Evolutionary conservation across 2,888 invertebrate genomes (phyloP).

Genomic region (Brenthis hecate): DNA sequence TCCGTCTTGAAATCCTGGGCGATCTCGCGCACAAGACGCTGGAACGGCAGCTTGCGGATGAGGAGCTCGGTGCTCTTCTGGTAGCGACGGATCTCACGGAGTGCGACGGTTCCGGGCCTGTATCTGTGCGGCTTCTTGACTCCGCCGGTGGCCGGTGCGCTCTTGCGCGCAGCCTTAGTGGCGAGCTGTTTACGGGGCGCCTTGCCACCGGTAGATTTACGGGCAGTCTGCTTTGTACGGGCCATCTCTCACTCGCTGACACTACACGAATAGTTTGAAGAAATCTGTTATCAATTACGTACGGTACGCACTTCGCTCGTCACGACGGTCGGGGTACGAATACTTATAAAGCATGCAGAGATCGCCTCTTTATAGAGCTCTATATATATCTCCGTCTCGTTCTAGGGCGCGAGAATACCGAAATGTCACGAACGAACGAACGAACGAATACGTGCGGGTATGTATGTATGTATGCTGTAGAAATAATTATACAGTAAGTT

Average conservation of each 20-base stretch:
- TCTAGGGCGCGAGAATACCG: too few relatives aligned
- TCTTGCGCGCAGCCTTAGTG: constrained; percentile 87
- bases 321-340: too few relatives aligned
- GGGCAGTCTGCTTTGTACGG: constrained; percentile 88
- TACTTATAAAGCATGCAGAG: too few relatives aligned
- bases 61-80: constrained; percentile 23
- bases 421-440: too few relatives aligned
- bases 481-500: too few relatives aligned
- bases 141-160: constrained; percentile 87
- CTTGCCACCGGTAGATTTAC: constrained; percentile 80
- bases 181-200: constrained; percentile 87
- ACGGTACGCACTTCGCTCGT: too few relatives aligned
- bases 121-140: constrained; percentile 89
- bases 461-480: too few relatives aligned
- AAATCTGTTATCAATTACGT: too few relatives aligned
- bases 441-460: too few relatives aligned
- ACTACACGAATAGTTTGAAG: background rate
- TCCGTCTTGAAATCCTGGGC: constrained; percentile 94
- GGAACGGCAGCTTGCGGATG: constrained; percentile 4
- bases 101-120: constrained; percentile 86
- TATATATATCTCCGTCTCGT: too few relatives aligned
- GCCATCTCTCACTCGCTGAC: constrained; percentile 77
- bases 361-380: too few relatives aligned
- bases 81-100: constrained; percentile 81
- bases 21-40: constrained; percentile 69